Evolutionary conservation across 1,140 invertebrate genomes (phyloP), one percentile per base, ranked within the genome.

Genomic region (Drosophila orosa): DNA sequence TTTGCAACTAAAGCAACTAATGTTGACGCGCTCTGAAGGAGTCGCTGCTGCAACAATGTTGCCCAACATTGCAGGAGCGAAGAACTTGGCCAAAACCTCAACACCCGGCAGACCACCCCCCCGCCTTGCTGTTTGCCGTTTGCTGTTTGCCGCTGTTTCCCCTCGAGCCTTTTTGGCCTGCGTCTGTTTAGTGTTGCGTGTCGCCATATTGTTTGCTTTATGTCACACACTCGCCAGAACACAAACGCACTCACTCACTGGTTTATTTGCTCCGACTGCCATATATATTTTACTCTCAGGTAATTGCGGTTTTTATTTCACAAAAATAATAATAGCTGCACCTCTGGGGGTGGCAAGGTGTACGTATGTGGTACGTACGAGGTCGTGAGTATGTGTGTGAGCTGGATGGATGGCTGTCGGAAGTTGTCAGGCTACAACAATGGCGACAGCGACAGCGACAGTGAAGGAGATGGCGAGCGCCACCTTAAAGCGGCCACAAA

Each of bases 241-340:
- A 62, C 61, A 59, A 40, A 54, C 55, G 78, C 73, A 75, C 50
- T 80, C 50, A 54, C 59, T 50, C 71, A 39, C 66, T 67, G 82
- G 50, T 74, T 85, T 81, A 86, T 80, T 77, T 85, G 81, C 74
- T 61, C 47, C 79, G 25, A 17, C 39, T 57, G 69, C 74, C 50
- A 63, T 83, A 83, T 83, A 83, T 87, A 82, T 77, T 87, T 89
- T 80, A 80, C 80, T 87, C 84, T 75, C 84, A 89, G 84, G 84
- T 87, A 87, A 87, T 87, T 87, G 84, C 80, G 84, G 84, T 89
- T 87, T 87, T 87, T 89, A 87, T 87, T 87, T 89, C 84, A 87
- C 79, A 87, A 59, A 68, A 75, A 60, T 86, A 86, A 86, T 87
- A 86, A 87, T 82, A 82, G 74, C 82, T 74, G 74, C 73, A 81